Evolutionary conservation across 2,113 vertebrate species (phyloP).

Genomic region (Cygnus buccinator): DNA sequence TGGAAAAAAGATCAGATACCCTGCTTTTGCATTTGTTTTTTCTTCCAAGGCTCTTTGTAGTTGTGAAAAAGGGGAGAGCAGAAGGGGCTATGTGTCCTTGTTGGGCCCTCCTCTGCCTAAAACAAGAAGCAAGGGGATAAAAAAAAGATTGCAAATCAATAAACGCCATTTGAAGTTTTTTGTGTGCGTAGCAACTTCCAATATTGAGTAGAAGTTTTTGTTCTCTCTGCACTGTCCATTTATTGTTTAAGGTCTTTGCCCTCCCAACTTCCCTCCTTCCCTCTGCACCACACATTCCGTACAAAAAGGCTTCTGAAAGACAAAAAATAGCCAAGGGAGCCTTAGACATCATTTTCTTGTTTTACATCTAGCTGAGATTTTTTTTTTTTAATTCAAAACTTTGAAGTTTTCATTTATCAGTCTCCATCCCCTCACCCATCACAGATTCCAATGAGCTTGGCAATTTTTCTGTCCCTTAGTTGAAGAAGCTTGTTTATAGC

Average conservation of each 20-base stretch:
- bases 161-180: constrained; percentile 73
- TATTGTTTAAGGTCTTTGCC: constrained; percentile 56
- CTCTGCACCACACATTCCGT: constrained; percentile 30
- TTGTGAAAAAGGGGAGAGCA: constrained; percentile 2
- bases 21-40: constrained; percentile 42
- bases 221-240: constrained; percentile 50
- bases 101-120: constrained; percentile 43
- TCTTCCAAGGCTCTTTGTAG: constrained; percentile 31
- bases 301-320: constrained; percentile 47
- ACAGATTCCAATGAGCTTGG: constrained; percentile 57
- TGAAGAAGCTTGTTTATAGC: constrained; percentile 58
- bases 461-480: constrained; percentile 25
- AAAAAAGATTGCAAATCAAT: constrained; percentile 63
- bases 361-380: constrained; percentile 47
- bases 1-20: background rate
- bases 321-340: constrained; percentile 53
- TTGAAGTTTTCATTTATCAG: constrained; percentile 67
- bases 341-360: constrained; percentile 56
- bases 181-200: constrained; percentile 49
- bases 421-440: constrained; percentile 19
- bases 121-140: constrained; percentile 62
- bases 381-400: constrained; percentile 35
- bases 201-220: constrained; percentile 45
- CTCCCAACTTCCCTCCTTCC: constrained; percentile 36
- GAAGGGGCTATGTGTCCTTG: constrained; percentile 18